Conservation (phyloP, 2,113 vertebrate genomes). For the Steatornis caripensis region DNA sequence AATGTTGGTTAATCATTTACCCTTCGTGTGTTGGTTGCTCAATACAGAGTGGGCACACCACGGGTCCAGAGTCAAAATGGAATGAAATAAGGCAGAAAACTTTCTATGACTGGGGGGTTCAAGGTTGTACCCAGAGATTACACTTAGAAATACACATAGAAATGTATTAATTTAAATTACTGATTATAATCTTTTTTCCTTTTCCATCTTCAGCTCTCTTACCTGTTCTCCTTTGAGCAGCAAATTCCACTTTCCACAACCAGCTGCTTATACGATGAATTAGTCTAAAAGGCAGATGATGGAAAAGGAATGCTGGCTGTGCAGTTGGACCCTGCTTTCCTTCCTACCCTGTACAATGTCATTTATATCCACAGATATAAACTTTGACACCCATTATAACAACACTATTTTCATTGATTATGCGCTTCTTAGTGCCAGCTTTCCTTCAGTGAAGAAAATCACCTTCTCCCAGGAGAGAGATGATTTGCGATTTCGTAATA, state of each 20-base stretch:
- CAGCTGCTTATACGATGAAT: neutral
- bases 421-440: neutral
- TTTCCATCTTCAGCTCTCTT: neutral
- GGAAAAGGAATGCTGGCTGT: neutral
- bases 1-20: neutral
- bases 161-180: neutral
- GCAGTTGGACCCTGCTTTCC: neutral
- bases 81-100: neutral
- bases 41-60: neutral
- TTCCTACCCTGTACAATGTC: neutral
- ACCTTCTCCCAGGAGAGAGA: conserved; percentile 8
- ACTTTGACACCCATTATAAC: neutral
- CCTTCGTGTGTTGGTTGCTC: neutral
- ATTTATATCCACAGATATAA: neutral
- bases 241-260: neutral
- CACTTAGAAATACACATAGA: neutral
- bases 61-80: accelerated
- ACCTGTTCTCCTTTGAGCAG: neutral
- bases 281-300: neutral
- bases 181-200: neutral
- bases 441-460: conserved; percentile 17
- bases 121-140: neutral
- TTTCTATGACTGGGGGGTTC: neutral
- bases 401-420: neutral
- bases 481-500: neutral